These are phyloP conservation scores for Sepiola atlantica DNA, from an alignment of 2,888 invertebrate species.

Conservation along the genomic window DNA sequence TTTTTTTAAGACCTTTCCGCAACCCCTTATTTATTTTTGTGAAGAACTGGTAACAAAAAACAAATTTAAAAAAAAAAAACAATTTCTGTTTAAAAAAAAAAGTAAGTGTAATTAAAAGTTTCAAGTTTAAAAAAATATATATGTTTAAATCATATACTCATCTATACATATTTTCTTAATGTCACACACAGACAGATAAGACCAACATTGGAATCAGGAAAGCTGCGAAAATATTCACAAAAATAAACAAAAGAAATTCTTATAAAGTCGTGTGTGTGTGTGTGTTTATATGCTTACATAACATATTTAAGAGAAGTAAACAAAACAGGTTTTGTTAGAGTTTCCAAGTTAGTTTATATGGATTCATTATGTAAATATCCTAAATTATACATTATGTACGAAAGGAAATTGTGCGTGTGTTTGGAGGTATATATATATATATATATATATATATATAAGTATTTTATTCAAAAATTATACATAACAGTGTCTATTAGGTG, in stretches of 20 bases:
- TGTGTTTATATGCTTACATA: too few relatives aligned
- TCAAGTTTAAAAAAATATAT: background rate
- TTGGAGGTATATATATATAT: background rate
- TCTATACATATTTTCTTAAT: background rate
- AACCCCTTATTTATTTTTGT: background rate
- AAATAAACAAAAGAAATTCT: too few relatives aligned
- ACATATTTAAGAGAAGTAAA: too few relatives aligned
- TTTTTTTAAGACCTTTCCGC: background rate
- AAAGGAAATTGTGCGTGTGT: background rate
- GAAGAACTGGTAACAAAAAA: background rate
- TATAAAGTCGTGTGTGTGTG: too few relatives aligned
- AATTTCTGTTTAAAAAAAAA: background rate
- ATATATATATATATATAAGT: background rate
- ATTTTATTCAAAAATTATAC: background rate
- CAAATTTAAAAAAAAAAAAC: background rate
- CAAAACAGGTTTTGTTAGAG: too few relatives aligned
- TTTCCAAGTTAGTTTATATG: too few relatives aligned
- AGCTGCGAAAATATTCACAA: background rate
- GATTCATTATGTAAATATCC: too few relatives aligned
- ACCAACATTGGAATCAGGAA: background rate
- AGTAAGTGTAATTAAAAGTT: background rate
- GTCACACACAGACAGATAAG: background rate
- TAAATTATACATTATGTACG: background rate
- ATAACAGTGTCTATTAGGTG: background rate
- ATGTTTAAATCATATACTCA: background rate